Evolutionary conservation across 2,888 invertebrate genomes (phyloP).

Genomic region (Conops quadrifasciatus): DNA sequence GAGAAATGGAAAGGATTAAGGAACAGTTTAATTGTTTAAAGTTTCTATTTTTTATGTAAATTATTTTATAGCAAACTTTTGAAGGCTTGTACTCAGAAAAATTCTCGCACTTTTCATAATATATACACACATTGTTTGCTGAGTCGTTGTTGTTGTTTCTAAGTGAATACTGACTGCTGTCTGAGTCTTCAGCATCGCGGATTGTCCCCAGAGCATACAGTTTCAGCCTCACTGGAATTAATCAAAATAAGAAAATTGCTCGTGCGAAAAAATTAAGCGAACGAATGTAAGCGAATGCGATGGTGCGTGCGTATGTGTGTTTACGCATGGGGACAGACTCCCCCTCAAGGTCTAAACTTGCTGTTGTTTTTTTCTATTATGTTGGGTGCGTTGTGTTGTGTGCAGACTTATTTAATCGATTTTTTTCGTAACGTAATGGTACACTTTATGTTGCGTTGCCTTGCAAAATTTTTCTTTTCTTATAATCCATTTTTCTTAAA

Average conservation of each 20-base stretch:
- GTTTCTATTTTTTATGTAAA: no score
- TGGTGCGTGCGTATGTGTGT: neutral
- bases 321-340: no score
- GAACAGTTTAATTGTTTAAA: no score
- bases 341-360: neutral
- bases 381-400: no score
- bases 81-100: no score
- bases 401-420: conserved; percentile 25
- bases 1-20: no score
- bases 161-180: neutral
- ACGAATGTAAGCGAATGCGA: neutral
- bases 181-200: neutral
- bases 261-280: neutral
- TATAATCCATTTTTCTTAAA: neutral
- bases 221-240: conserved; percentile 6
- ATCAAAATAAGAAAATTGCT: conserved; percentile 10
- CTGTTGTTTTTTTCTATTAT: no score
- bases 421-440: conserved; percentile 11
- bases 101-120: no score
- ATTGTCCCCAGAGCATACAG: neutral
- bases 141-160: neutral
- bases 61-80: no score
- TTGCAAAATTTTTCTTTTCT: neutral
- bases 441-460: no score
- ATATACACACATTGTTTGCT: no score